Base-by-base conservation (phyloP, 1,140 invertebrate genomes). In the Megalopta genalis region DNA sequence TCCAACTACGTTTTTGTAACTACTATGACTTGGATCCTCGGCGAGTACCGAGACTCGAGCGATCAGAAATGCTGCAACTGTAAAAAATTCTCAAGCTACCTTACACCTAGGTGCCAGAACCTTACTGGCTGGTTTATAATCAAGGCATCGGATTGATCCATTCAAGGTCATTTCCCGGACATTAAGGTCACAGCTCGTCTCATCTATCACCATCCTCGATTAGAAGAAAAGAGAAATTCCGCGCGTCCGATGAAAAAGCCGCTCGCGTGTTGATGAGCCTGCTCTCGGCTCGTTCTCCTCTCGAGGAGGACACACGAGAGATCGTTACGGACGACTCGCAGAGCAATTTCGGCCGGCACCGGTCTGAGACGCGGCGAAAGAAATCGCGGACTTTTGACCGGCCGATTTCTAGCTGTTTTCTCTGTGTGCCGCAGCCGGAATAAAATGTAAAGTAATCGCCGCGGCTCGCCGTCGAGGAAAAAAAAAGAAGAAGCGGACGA, bases 321-420 rank as follows among this genome's bases (percentile, higher is more conserved):
- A 49, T 27, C 72, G 46, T 57, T 62, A 42, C 57, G 59, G 49
- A 77, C 66, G 42, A 42, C 63, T 71, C 73, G 54, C 73, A 42
- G 23, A 63, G 54, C 60, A 82, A 83, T 70, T 83, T 69, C 64
- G 59, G 78, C 46, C 65, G 32, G 32, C 46, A 74, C 42, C 72
- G 21, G 63, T 66, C 16, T 57, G 25, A 49, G 60, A 78, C 75
- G 68, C 81, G 66, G 66, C 52, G 63, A 60, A 82, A 83, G 60
- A 84, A 83, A 84, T 84, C 75, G 68, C 76, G 54, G 57, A 71
- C 60, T 14, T 52, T 62, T 62, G 60, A 39, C 79, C 62, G 23
- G 62, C 52, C 52, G 54, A 81, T 81, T 77, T 85, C 79, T 81
- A 81, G 62, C 73, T 81, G 84, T 85, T 85, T 84, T 78, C 79